phyloP scores from a whole-genome alignment of 2,888 invertebrate species.

The Lasioglossum oenotherae region DNA sequence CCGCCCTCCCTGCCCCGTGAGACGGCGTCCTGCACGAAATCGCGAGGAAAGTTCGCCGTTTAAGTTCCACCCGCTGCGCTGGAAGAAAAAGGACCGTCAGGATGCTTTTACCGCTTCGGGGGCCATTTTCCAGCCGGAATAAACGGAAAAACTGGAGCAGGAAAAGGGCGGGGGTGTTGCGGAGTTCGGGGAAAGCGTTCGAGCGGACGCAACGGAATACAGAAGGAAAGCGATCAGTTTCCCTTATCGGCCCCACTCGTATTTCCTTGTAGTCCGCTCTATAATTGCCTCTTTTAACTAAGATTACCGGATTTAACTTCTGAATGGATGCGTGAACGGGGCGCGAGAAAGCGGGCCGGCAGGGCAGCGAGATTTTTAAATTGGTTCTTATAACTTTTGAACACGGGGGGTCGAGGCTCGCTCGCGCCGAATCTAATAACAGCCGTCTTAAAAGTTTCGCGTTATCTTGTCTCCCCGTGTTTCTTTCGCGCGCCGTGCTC shows the following conservation, averaged over 20 bases:
- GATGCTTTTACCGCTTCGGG: conserved; percentile 44
- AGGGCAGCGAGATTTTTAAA: conserved; percentile 78
- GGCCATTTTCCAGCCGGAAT: conserved; percentile 49
- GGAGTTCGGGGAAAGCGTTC: conserved; percentile 3
- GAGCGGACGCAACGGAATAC: conserved; percentile 22
- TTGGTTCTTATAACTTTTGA: conserved; percentile 83
- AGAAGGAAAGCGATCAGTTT: conserved; percentile 75
- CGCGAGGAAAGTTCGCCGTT: conserved; percentile 53
- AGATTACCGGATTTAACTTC: conserved; percentile 81
- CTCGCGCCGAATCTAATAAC: conserved; percentile 76
- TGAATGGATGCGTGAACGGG: conserved; percentile 49
- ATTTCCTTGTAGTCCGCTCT: conserved; percentile 78
- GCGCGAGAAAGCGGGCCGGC: neutral
- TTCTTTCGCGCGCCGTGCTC: conserved; percentile 65
- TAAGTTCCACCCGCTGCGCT: conserved; percentile 34
- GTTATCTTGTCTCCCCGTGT: conserved; percentile 52
- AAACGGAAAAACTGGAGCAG: conserved; percentile 26
- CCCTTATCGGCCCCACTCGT: conserved; percentile 77
- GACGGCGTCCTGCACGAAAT: conserved; percentile 24
- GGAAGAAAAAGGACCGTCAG: conserved; percentile 21
- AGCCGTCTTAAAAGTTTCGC: conserved; percentile 77
- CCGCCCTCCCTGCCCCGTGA: neutral
- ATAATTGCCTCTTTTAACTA: conserved; percentile 83
- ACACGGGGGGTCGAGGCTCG: conserved; percentile 65
- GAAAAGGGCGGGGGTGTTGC: conserved; percentile 19